phyloP scores from a whole-genome alignment of 2,888 invertebrate species.

The Xylophagus ater region DNA sequence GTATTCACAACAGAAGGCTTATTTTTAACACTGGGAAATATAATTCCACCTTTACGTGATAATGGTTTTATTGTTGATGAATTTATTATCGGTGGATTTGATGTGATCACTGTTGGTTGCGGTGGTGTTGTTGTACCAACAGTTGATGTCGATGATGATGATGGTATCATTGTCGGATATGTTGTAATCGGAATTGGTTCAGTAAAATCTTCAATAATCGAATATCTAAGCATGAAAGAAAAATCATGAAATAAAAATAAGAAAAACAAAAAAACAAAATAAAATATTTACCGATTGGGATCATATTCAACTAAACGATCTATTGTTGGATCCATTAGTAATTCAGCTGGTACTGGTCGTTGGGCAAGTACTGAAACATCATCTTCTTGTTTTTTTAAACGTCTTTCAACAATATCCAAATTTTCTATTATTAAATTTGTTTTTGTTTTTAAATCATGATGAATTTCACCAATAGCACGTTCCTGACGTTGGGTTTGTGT shows the following conservation, averaged over 20 bases:
- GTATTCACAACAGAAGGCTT: slow-evolving; percentile 77
- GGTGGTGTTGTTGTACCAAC: slow-evolving; percentile 20
- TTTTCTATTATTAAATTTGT: slow-evolving; percentile 81
- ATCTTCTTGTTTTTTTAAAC: slow-evolving; percentile 74
- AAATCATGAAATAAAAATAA: background rate
- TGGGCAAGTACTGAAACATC: slow-evolving; percentile 69
- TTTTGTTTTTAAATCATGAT: slow-evolving; percentile 67
- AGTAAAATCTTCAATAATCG: slow-evolving; percentile 33
- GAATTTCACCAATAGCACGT: slow-evolving; percentile 75
- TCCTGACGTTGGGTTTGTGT: slow-evolving; percentile 80
- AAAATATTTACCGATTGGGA: slow-evolving; percentile 49
- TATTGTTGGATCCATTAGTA: slow-evolving; percentile 64
- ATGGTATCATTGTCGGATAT: slow-evolving; percentile 24
- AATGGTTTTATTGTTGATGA: slow-evolving; percentile 35
- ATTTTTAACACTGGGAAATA: slow-evolving; percentile 85
- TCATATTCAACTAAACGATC: slow-evolving; percentile 71
- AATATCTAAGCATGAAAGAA: slow-evolving; percentile 26
- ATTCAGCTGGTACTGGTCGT: slow-evolving; percentile 61
- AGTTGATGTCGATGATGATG: slow-evolving; percentile 21
- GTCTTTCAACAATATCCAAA: slow-evolving; percentile 72
- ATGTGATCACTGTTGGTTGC: slow-evolving; percentile 23
- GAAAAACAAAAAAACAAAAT: background rate
- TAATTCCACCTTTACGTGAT: slow-evolving; percentile 67
- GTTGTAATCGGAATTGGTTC: slow-evolving; percentile 34
- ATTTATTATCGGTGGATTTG: slow-evolving; percentile 18